Conservation (phyloP, 2,113 vertebrate genomes). For the Pomatostomus ruficeps region DNA sequence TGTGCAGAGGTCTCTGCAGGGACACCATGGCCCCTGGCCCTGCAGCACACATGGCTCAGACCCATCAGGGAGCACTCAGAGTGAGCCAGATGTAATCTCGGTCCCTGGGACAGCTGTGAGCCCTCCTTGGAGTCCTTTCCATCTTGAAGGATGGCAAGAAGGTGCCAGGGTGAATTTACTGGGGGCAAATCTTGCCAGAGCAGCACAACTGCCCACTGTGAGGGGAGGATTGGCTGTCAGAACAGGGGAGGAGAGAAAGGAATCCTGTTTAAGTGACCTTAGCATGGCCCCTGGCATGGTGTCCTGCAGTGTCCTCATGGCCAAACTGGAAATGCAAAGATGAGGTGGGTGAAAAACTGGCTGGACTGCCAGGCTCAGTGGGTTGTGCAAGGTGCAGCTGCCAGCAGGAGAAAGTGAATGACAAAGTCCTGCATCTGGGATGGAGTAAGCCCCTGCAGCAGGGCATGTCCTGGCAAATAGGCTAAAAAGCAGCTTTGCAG, state of each 20-base stretch:
- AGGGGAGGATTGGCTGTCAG: background rate
- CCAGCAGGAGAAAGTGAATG: background rate
- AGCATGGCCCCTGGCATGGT: background rate
- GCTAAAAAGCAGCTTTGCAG: background rate
- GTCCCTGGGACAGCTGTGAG: background rate
- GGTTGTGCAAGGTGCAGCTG: background rate
- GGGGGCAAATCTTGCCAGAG: background rate
- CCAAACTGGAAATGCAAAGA: background rate
- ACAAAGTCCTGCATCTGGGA: background rate
- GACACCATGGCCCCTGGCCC: rapidly evolving
- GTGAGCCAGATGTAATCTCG: background rate
- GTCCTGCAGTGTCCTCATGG: background rate
- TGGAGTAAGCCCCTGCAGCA: background rate
- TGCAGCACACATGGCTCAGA: rapidly evolving
- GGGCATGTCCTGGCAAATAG: background rate
- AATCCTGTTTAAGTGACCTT: background rate
- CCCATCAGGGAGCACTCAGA: background rate
- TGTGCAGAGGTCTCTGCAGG: background rate
- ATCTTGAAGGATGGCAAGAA: background rate
- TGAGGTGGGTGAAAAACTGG: background rate
- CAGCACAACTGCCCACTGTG: background rate
- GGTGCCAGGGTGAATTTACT: background rate
- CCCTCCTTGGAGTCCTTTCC: background rate
- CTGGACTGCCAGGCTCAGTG: background rate
- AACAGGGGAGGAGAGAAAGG: background rate